A percentile compares a stretch with the other conserved stretches of the same genome.
Evolutionary conservation across 2,888 invertebrate species (phyloP).

Genomic region (Liopterus haemorrhoidalis): DNA sequence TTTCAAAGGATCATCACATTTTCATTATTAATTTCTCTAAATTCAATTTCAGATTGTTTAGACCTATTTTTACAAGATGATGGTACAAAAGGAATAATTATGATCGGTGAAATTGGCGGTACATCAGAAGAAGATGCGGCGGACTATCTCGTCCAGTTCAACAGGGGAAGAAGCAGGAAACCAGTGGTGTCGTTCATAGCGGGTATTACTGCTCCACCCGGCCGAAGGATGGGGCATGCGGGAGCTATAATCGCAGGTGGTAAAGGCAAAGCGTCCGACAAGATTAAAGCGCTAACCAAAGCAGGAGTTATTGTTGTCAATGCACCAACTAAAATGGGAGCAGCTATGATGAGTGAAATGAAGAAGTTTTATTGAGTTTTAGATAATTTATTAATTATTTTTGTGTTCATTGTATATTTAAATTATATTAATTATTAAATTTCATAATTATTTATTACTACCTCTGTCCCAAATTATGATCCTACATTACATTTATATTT

Average conservation of each 20-base stretch:
- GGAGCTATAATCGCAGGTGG: conserved; percentile 98
- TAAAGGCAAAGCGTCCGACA: conserved; percentile 91
- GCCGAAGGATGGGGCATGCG: conserved; percentile 97
- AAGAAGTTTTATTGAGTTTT: no score
- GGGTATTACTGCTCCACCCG: conserved; percentile 93
- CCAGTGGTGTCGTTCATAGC: conserved; percentile 98
- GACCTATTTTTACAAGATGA: conserved; percentile 89
- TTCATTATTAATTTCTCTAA: no score
- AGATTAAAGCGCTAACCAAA: conserved; percentile 83
- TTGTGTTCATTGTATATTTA: no score
- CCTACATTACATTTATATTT: no score
- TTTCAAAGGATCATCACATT: no score
- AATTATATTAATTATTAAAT: no score
- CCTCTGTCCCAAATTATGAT: no score
- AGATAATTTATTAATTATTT: no score
- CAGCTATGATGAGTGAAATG: conserved; percentile 64
- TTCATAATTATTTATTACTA: no score
- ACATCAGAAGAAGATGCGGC: conserved; percentile 93
- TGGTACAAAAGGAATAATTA: conserved; percentile 88
- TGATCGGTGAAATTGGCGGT: conserved; percentile 98
- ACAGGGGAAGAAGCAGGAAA: conserved; percentile 76
- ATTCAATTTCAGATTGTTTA: conserved; percentile 63
- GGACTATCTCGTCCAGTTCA: conserved; percentile 72
- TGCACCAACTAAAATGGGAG: conserved; percentile 89
- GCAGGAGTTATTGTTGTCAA: conserved; percentile 85